Evolutionary conservation across 2,113 vertebrate genomes (phyloP).

Genomic region (Peromyscus polionotus): DNA sequence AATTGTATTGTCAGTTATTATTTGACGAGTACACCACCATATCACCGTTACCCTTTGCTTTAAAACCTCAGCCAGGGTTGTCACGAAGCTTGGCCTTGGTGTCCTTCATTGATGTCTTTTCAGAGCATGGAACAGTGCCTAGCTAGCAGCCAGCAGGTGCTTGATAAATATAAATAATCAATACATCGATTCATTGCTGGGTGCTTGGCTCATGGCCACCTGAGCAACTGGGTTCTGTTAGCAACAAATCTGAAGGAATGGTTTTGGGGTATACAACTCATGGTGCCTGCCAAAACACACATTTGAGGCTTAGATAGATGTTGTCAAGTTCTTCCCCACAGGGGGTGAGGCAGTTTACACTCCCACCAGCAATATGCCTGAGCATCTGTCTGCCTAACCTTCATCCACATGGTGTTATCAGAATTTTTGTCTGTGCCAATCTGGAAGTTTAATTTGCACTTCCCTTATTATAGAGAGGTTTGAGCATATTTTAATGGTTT

Average conservation of each 20-base stretch:
- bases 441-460: constrained; percentile 68
- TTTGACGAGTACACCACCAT: not conserved
- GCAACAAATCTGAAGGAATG: constrained; percentile 44
- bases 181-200: constrained; percentile 17
- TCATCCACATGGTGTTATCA: constrained; percentile 72
- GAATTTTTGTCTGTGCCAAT: constrained; percentile 69
- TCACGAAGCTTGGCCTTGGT: not conserved
- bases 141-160: not conserved
- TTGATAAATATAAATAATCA: constrained; percentile 38
- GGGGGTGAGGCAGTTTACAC: constrained; percentile 22
- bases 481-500: constrained; percentile 59
- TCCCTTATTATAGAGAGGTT: constrained; percentile 55
- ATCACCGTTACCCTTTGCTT: not conserved
- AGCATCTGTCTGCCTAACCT: constrained; percentile 80
- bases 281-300: constrained; percentile 65
- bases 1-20: not conserved
- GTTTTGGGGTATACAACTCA: constrained; percentile 56
- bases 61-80: not conserved
- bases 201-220: constrained; percentile 46
- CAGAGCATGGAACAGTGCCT: not conserved
- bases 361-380: constrained; percentile 74
- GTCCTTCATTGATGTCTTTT: not conserved
- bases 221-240: constrained; percentile 72
- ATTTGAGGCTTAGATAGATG: constrained; percentile 51
- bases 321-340: constrained; percentile 53